Conservation (phyloP, 2,113 vertebrate genomes). For the Halcyon malimbica region DNA sequence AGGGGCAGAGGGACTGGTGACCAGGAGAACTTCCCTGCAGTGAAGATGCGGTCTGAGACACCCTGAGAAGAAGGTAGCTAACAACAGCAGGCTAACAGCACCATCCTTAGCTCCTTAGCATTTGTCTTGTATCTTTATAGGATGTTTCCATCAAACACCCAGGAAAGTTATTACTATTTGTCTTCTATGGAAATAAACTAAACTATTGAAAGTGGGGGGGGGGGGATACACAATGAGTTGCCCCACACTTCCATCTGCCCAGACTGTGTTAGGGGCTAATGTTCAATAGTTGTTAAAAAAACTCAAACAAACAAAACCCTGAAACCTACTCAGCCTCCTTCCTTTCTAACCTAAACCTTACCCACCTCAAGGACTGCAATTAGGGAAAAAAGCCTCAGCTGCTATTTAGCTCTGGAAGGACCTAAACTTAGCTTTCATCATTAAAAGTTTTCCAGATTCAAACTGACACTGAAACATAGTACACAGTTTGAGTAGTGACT, state of each 20-base stretch:
- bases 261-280: not conserved
- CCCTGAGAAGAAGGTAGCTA: not conserved
- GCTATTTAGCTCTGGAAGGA: not conserved
- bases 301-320: no score
- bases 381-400: not conserved
- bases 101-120: not conserved
- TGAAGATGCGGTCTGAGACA: not conserved
- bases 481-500: not conserved
- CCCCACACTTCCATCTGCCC: not conserved
- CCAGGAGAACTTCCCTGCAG: not conserved
- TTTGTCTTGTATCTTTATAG: not conserved
- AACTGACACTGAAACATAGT: not conserved
- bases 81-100: not conserved
- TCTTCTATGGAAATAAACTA: not conserved
- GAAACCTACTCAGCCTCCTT: not conserved
- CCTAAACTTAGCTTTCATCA: not conserved
- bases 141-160: not conserved
- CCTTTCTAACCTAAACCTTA: not conserved
- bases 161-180: not conserved
- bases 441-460: not conserved
- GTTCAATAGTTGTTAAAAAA: not conserved
- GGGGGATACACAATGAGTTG: not conserved
- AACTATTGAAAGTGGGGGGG: not conserved
- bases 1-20: not conserved
- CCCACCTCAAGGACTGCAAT: not conserved